phyloP scores from a whole-genome alignment of 2,888 invertebrate genomes.

The Dexiosoma caninum region DNA sequence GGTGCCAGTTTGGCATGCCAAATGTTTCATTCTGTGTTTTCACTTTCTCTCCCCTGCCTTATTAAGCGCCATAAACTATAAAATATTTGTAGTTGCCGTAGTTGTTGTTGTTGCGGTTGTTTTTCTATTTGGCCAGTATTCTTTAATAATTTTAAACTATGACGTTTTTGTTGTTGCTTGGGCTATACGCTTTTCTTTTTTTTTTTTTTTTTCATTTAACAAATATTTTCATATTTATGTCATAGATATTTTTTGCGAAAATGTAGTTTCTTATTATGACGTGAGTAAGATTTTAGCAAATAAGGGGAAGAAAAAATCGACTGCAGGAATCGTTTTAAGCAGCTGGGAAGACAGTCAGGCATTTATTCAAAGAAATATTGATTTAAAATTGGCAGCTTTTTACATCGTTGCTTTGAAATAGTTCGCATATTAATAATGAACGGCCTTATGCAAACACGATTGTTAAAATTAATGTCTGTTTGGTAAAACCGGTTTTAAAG shows the following conservation, averaged over 20 bases:
- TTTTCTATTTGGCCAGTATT: conserved; percentile 10
- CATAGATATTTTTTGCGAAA: conserved; percentile 20
- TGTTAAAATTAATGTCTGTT: no score
- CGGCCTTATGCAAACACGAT: no score
- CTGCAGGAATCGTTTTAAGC: background rate
- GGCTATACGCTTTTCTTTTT: background rate
- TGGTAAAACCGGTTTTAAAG: no score
- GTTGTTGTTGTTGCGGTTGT: background rate
- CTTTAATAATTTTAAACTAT: conserved; percentile 11
- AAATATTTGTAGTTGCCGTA: no score
- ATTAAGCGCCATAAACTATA: conserved; percentile 29
- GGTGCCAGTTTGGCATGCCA: conserved; percentile 54
- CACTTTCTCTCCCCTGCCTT: background rate
- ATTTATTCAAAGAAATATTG: conserved; percentile 1
- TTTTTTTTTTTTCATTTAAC: background rate
- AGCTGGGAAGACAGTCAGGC: background rate
- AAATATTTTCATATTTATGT: conserved; percentile 48
- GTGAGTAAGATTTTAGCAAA: background rate
- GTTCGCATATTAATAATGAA: no score
- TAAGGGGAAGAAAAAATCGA: background rate
- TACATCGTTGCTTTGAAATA: background rate
- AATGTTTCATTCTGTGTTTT: conserved; percentile 23
- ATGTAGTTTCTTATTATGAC: conserved; percentile 25
- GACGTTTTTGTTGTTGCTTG: conserved; percentile 7
- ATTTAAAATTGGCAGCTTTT: conserved; percentile 32